phyloP scores from a whole-genome alignment of 1,140 invertebrate species.

The Carposina sasakii region DNA sequence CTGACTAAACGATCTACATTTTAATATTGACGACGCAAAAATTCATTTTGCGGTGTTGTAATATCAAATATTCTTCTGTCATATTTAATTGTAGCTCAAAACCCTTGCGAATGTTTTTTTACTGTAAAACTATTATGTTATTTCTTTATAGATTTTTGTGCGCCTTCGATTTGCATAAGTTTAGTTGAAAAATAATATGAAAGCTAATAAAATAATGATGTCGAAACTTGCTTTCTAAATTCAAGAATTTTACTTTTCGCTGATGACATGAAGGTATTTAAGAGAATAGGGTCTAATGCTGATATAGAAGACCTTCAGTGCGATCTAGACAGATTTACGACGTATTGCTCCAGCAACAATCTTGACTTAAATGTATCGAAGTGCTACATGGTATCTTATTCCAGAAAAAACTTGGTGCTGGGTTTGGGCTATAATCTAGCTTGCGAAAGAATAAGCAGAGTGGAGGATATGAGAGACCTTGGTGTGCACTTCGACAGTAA shows the following conservation, averaged over 20 bases:
- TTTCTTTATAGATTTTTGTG: too few relatives aligned
- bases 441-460: background rate
- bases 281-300: background rate
- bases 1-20: too few relatives aligned
- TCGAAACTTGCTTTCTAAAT: conserved; percentile 7
- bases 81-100: too few relatives aligned
- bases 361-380: conserved; percentile 3
- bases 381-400: conserved; percentile 3
- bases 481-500: conserved; percentile 1
- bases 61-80: too few relatives aligned
- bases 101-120: too few relatives aligned
- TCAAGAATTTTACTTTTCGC: conserved; percentile 12
- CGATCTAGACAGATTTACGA: background rate
- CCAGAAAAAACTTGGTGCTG: background rate
- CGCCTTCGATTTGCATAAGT: too few relatives aligned
- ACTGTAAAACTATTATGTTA: too few relatives aligned
- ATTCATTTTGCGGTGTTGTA: too few relatives aligned
- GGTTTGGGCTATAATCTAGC: background rate
- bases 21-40: too few relatives aligned
- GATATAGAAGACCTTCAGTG: background rate
- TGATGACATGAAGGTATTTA: conserved; percentile 15
- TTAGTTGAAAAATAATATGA: too few relatives aligned
- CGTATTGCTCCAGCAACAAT: conserved; percentile 2
- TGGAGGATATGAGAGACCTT: background rate
- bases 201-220: too few relatives aligned